phyloP scores from a whole-genome alignment of 1,140 invertebrate species.

The Drosophila busckii region DNA sequence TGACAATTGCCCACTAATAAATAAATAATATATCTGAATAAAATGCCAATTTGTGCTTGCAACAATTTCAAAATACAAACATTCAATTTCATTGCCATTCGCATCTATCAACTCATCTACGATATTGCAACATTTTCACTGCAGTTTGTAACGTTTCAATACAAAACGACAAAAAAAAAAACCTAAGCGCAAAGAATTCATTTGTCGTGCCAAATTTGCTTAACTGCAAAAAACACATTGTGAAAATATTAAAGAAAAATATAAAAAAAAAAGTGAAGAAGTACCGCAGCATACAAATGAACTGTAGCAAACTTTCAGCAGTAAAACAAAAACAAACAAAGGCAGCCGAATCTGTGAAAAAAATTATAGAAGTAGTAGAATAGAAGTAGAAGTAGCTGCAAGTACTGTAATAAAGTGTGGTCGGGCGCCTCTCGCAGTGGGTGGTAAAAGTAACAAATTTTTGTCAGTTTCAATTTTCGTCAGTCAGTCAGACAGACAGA shows the following conservation, averaged over 20 bases:
- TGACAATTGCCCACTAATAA: slow-evolving; percentile 1
- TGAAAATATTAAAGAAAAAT: slow-evolving; percentile 10
- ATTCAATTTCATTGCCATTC: slow-evolving; percentile 22
- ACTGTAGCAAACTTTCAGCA: slow-evolving; percentile 63
- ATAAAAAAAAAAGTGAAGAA: slow-evolving; percentile 11
- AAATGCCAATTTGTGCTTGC: too few species aligned
- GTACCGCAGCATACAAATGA: slow-evolving; percentile 63
- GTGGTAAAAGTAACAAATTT: slow-evolving; percentile 70
- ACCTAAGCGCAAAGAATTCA: slow-evolving; percentile 38
- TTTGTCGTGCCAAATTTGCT: slow-evolving; percentile 50
- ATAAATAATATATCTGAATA: slow-evolving; percentile 2
- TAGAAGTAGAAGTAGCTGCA: slow-evolving; percentile 35
- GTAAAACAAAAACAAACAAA: slow-evolving; percentile 72
- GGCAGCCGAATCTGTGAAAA: slow-evolving; percentile 45
- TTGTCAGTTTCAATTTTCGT: slow-evolving; percentile 77
- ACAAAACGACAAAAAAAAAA: too few species aligned
- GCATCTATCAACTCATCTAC: slow-evolving; percentile 47
- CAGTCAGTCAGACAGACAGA: slow-evolving; percentile 25
- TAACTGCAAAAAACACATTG: slow-evolving; percentile 14
- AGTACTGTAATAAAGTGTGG: slow-evolving; percentile 58
- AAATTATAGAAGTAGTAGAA: slow-evolving; percentile 22
- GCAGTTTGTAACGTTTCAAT: slow-evolving; percentile 32
- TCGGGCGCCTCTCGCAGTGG: slow-evolving; percentile 15
- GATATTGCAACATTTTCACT: slow-evolving; percentile 37
- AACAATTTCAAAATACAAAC: too few species aligned